Base-by-base conservation (phyloP, 2,888 invertebrate species). In the Microdon myrmicae region DNA sequence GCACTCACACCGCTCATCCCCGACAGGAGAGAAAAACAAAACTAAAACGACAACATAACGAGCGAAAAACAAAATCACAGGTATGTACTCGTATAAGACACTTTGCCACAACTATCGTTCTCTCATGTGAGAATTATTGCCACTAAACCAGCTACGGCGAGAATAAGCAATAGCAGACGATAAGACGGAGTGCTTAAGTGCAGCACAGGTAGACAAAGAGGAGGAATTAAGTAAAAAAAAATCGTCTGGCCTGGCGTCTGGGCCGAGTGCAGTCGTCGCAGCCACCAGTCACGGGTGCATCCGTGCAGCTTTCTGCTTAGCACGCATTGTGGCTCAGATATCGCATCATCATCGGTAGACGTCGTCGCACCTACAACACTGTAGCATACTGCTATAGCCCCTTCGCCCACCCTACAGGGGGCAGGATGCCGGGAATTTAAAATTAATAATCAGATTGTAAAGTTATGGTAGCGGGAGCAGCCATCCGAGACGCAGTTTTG, bases 211-310 rank as follows among this genome's bases (percentile, higher is more conserved):
- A 56, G 61, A 41, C 51, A 51, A 31, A 51, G 41, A 51, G 51
- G 61, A 64, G 41, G 56, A 64, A 45, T 56, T 64, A 51, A 64
- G 51, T 51, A 44, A 61, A 64, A n/a, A n/a, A 51, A 55, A 56
- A 51, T 51, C 61, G 61, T 64, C 61, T 64, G 56, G 61, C 37
- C 41, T 26, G 61, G 29, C 56, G 61, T 64, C 61, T 64, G 61
- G 56, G 26, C 28, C 56, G 26, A 51, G 29, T 64, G 37, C 51
- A 61, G 19, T 28, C 34, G 23, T 22, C n/a, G n/a, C n/a, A n/a
- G 17, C 35, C 14, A 22, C 29, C 31, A 39, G 26, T 22, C 44
- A 54, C 35, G 28, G 31, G 23, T 45, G 31, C 14, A 49, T 35
- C 49, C 25, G 37, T 61, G 60, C 56, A 61, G 45, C 39, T 44